These are phyloP conservation scores for Lamproptera curius DNA, from an alignment of 2,888 invertebrate genomes.

Conservation along the genomic window DNA sequence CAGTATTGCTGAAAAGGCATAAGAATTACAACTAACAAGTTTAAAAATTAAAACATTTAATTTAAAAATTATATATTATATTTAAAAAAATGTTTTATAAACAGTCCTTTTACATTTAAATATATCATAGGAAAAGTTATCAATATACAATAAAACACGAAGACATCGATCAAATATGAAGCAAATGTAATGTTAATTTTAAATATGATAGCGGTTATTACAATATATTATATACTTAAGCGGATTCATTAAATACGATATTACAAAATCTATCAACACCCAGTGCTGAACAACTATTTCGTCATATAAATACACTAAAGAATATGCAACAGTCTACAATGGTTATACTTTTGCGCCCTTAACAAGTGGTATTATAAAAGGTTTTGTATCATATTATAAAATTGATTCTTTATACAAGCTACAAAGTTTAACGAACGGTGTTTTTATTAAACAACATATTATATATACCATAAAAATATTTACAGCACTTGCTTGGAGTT, in stretches of 20 bases:
- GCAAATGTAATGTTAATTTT: conserved; percentile 4
- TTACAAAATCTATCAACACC: not conserved
- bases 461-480: conserved; percentile 1
- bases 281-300: not conserved
- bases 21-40: not conserved
- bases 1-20: too few species aligned
- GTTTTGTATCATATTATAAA: not conserved
- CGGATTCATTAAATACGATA: conserved; percentile 9
- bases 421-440: not conserved
- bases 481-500: conserved; percentile 5
- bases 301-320: not conserved
- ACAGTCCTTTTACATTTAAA: not conserved
- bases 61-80: not conserved
- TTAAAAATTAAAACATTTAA: not conserved
- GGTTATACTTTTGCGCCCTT: not conserved
- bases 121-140: not conserved
- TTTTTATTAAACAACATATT: not conserved
- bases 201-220: conserved; percentile 4
- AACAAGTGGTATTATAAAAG: conserved; percentile 2
- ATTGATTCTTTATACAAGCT: conserved; percentile 2
- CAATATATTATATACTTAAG: conserved; percentile 16
- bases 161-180: conserved; percentile 8
- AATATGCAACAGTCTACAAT: not conserved
- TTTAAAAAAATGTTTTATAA: not conserved
- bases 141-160: conserved; percentile 5